Base-by-base conservation (phyloP, 2,888 invertebrate genomes). In the Apocheima hispidaria region DNA sequence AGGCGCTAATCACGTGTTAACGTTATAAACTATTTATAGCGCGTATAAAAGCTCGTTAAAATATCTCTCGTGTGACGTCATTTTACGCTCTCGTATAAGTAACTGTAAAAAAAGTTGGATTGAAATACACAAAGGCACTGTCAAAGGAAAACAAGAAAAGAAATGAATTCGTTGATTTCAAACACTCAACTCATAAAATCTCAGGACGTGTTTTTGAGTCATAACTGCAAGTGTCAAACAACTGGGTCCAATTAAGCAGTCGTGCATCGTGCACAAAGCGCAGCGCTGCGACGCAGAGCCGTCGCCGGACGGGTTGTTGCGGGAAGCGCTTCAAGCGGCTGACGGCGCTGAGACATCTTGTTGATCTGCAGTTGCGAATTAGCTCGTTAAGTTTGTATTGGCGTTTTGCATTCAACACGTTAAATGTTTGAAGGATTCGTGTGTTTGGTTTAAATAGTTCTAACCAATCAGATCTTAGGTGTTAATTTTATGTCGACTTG, bases 181-280 rank as follows among this genome's bases (percentile, higher is more conserved):
- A 46, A n/a, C n/a, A n/a, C n/a, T n/a, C n/a, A n/a, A n/a, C n/a
- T n/a, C n/a, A n/a, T n/a, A n/a, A 28, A 59, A 63, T 51, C 44
- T 48, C 40, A 21, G 35, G 23, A 58, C 18, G 16, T 28, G 51
- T 59, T 63, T 33, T 54, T 35, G 50, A 57, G 51, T 48, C 60
- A 52, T 62, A 60, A 57, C 51, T 57, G 60, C 35, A 57, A 48
- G 65, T 60, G 66, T 63, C 60, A 49, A 62, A 53, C 60, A 52
- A 44, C 46, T 26, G 18, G 33, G 16, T 36, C 53, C 53, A 57
- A 64, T 57, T 41, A 58, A 57, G 33, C 50, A 40, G 48, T 36
- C 36, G 49, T 41, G 41, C 41, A 33, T 20, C 41, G 40, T 12
- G 33, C 50, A 43, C 43, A 50, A 43, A 57, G 35, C 30, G 4